Evolutionary conservation across 2,113 vertebrate species (phyloP).

Genomic region (Ancistrus triradiatus): DNA sequence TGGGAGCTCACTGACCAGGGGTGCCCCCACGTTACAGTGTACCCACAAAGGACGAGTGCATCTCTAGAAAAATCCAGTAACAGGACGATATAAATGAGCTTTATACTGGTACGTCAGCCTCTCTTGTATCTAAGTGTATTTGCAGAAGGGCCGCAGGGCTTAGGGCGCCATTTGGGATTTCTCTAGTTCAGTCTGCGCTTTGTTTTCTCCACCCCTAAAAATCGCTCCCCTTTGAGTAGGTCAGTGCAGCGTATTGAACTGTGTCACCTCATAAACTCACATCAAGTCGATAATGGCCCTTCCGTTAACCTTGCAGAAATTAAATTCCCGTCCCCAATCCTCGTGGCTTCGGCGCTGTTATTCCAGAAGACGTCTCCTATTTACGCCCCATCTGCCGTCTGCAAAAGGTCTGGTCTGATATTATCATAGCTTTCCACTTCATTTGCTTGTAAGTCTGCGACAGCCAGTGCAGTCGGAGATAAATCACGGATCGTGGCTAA

Average conservation of each 20-base stretch:
- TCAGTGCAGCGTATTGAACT: neutral
- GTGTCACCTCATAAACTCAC: neutral
- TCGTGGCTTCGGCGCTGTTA: neutral
- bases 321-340: slow-evolving; percentile 12
- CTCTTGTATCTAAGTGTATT: no score
- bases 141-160: no score
- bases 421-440: neutral
- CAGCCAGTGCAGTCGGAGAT: slow-evolving; percentile 52
- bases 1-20: no score
- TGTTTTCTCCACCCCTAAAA: neutral
- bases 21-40: no score
- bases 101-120: no score
- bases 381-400: neutral
- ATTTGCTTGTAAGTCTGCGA: slow-evolving; percentile 39
- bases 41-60: no score
- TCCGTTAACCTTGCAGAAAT: slow-evolving; percentile 16
- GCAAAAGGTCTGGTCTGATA: slow-evolving; percentile 5
- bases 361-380: slow-evolving; percentile 2
- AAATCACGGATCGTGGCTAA: slow-evolving; percentile 47
- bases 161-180: no score
- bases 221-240: neutral
- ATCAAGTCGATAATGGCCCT: neutral
- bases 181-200: no score
- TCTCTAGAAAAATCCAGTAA: no score
- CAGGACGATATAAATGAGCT: no score